These are phyloP conservation scores for Chrysolina haemoptera DNA, from an alignment of 2,888 invertebrate genomes.

Conservation along the genomic window DNA sequence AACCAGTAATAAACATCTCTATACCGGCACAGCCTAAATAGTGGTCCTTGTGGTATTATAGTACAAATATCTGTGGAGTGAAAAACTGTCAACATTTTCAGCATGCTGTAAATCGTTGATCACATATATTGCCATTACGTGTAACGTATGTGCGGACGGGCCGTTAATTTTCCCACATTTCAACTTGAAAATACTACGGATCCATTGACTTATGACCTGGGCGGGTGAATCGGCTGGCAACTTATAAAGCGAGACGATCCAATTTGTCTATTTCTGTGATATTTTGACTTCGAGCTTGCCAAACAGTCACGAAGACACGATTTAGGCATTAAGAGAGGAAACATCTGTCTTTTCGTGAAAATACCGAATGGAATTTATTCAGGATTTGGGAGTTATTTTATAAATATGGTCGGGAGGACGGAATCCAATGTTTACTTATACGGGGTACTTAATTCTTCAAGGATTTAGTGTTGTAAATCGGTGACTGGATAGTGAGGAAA, in stretches of 20 bases:
- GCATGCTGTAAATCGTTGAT: conserved; percentile 9
- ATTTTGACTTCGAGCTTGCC: conserved; percentile 58
- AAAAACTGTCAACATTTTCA: conserved; percentile 1
- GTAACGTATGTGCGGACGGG: conserved; percentile 28
- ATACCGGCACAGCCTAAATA: background rate
- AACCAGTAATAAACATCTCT: too few species aligned
- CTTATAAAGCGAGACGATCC: conserved; percentile 47
- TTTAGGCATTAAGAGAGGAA: conserved; percentile 56
- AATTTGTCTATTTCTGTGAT: conserved; percentile 61
- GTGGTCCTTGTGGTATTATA: background rate
- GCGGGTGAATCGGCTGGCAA: conserved; percentile 39
- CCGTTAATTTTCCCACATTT: conserved; percentile 31
- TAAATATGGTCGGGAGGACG: conserved; percentile 30
- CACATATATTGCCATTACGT: conserved; percentile 20
- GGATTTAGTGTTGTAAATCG: background rate
- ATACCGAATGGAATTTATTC: conserved; percentile 36
- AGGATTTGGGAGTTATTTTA: conserved; percentile 32
- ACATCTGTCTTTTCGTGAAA: conserved; percentile 45
- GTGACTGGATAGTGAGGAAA: too few species aligned
- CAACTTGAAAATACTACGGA: conserved; percentile 24
- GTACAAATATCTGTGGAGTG: background rate
- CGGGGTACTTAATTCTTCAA: background rate
- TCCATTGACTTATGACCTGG: conserved; percentile 48
- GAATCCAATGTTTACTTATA: conserved; percentile 27
- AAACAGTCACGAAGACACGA: conserved; percentile 58